phyloP scores from a whole-genome alignment of 1,140 invertebrate species.

The Meloidogyne floridensis region DNA sequence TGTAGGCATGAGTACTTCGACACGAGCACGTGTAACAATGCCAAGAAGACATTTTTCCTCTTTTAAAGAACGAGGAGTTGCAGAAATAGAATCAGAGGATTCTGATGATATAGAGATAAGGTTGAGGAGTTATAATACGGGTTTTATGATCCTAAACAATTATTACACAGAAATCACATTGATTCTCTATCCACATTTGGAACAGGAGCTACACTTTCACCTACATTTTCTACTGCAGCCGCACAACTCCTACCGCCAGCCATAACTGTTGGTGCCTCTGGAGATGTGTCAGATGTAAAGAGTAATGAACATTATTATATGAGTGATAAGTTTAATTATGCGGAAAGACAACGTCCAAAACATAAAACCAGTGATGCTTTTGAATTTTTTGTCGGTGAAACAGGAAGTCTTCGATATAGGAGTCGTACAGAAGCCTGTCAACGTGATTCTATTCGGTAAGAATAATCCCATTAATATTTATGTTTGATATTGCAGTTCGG shows the following conservation, averaged over 20 bases:
- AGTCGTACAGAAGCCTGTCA: neutral
- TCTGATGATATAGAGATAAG: neutral
- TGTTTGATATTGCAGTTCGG: neutral
- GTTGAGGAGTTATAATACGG: neutral
- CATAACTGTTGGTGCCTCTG: neutral
- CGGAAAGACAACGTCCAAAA: neutral
- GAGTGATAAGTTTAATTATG: neutral
- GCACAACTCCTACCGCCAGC: neutral
- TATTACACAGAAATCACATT: neutral
- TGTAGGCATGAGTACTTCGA: constrained; percentile 46
- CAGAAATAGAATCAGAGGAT: constrained; percentile 47
- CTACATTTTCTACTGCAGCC: constrained; percentile 7
- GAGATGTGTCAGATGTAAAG: constrained; percentile 11
- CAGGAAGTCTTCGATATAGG: neutral
- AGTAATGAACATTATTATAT: neutral
- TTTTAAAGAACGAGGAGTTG: constrained; percentile 44
- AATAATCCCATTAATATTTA: neutral
- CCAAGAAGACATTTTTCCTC: constrained; percentile 21
- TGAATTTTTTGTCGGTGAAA: neutral
- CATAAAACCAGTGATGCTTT: neutral
- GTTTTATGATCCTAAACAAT: too few species aligned
- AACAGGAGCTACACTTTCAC: neutral
- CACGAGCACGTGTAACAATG: constrained; percentile 41
- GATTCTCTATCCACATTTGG: constrained; percentile 3
- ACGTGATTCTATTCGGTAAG: neutral